Conservation (phyloP, 1,140 invertebrate species). For the Macrobrachium rosenbergii region DNA sequence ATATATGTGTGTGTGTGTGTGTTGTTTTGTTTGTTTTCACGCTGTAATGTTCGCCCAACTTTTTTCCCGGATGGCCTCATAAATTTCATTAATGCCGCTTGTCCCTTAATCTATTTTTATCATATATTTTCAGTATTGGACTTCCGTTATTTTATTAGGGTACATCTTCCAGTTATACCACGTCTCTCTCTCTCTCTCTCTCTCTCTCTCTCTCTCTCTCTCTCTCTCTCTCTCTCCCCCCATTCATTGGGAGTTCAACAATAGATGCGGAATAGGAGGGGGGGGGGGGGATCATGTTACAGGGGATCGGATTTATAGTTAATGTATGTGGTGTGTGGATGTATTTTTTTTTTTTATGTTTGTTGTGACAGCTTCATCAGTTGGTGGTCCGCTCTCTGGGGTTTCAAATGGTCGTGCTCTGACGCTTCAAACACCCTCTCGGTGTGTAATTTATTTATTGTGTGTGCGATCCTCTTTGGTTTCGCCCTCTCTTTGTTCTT, state of each 20-base stretch:
- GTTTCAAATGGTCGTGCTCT: no score
- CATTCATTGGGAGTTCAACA: background rate
- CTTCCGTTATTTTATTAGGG: background rate
- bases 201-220: constrained; percentile 20
- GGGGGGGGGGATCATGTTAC: background rate
- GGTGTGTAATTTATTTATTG: no score
- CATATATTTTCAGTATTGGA: background rate
- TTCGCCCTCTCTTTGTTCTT: no score
- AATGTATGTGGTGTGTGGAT: background rate
- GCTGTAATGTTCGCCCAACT: no score
- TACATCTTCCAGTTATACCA: background rate
- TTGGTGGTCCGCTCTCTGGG: background rate
- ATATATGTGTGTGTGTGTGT: background rate
- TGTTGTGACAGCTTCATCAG: constrained; percentile 18
- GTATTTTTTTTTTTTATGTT: background rate
- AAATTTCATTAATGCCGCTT: no score
- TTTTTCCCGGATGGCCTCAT: background rate
- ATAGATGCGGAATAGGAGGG: background rate
- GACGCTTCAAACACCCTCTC: no score
- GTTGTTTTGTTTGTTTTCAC: background rate
- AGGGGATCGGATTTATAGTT: background rate
- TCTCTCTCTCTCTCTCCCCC: background rate
- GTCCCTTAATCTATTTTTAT: background rate
- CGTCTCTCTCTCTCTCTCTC: background rate
- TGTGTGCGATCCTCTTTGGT: no score